Base-by-base conservation (phyloP, 1,140 invertebrate genomes). In the Drosophila equinoxialis region DNA sequence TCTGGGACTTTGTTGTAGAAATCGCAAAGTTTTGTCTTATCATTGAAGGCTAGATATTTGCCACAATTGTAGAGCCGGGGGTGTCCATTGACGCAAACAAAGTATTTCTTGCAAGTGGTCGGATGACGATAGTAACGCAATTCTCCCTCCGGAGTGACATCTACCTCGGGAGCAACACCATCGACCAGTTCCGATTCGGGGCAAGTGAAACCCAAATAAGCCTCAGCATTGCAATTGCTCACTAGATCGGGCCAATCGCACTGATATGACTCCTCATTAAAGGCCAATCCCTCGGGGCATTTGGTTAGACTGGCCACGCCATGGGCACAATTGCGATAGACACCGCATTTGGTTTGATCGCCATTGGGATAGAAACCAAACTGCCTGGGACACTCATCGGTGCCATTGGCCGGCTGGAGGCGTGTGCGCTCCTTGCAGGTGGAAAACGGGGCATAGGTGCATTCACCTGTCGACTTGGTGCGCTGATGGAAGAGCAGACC, bases 241-340 rank as follows among this genome's bases (percentile, higher is more conserved):
- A 96, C 96, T 76, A 96, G 94, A 93, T 97, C 97, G 1, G 96
- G 96, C 97, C 97, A 98, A 73, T 97, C 96, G 89, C 97, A 98
- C 39, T 95, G 94, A 78, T 96, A 96, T 2, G 92, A 95, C 55
- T 95, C 94, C 6, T 95, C 93, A 86, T 96, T 96, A 91, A 97
- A 98, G 6, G 97, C 96, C 13, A 98, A 92, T 17, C 97, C 97
- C 91, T 97, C 96, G 0, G 96, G 96, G 86, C 97, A 97, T 13
- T 94, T 93, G 79, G 91, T 92, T 14, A 90, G 7, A 13, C 75
- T 86, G 42, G 84, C 84, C 26, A 85, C 90, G 1, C 97, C 97
- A 63, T 95, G 95, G 0, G 95, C 96, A 81, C 97, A 98, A 83
- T 96, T 97, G 87, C 95, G 95, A 85, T 97, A 98, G 68, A 95